Conservation (phyloP, 2,113 vertebrate species). For the Candoia aspera region DNA sequence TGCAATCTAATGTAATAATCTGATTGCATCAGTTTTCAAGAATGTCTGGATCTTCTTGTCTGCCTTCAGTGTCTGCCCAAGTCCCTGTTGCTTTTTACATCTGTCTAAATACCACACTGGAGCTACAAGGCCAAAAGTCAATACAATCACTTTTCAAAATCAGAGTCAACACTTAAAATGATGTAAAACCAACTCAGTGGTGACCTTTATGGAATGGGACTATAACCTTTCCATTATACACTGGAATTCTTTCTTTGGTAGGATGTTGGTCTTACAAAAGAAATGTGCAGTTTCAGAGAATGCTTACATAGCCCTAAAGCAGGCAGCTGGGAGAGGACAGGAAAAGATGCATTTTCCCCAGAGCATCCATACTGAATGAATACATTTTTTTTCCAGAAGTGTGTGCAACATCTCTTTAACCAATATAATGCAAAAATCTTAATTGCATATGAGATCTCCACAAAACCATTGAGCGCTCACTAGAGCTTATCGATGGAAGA, state of each 20-base stretch:
- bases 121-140: constrained; percentile 52
- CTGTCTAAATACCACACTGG: constrained; percentile 51
- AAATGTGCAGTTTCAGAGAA: neutral
- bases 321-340: constrained; percentile 30
- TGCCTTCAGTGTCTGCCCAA: constrained; percentile 55
- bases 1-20: constrained; percentile 42
- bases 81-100: constrained; percentile 47
- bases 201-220: constrained; percentile 18
- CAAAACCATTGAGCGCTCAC: neutral
- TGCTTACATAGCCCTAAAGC: constrained; percentile 58
- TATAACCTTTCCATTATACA: constrained; percentile 42
- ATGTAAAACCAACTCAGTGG: constrained; percentile 49
- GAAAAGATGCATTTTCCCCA: constrained; percentile 25
- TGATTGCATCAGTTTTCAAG: constrained; percentile 59
- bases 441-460: constrained; percentile 13
- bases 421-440: constrained; percentile 44
- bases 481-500: neutral
- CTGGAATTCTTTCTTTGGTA: constrained; percentile 32
- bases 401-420: constrained; percentile 31
- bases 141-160: constrained; percentile 29
- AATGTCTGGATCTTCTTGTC: constrained; percentile 55
- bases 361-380: constrained; percentile 42
- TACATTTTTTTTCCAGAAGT: neutral
- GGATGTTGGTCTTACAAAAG: constrained; percentile 25
- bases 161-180: constrained; percentile 45